Conservation (phyloP, 2,797 vertebrate genomes). For the Paedocypris micromegethes region DNA sequence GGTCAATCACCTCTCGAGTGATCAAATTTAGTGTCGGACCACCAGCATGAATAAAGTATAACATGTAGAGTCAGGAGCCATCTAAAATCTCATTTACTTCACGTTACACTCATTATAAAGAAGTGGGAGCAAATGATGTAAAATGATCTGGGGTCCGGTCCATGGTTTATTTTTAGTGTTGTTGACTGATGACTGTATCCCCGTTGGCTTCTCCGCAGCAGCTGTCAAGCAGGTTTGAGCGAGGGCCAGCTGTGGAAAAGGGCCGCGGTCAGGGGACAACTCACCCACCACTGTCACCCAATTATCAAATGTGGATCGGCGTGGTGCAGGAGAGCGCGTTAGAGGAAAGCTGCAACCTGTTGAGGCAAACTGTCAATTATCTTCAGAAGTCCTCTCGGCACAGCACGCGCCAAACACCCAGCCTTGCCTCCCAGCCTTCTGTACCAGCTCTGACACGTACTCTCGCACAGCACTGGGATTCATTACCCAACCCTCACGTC, state of each 20-base stretch:
- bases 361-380: slow-evolving; percentile 63
- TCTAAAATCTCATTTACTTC: no score
- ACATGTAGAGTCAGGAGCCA: no score
- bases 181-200: slow-evolving; percentile 58
- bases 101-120: no score
- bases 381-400: slow-evolving; percentile 52
- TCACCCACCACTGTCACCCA: slow-evolving; percentile 57
- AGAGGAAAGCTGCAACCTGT: slow-evolving; percentile 55
- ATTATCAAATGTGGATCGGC: slow-evolving; percentile 62
- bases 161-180: slow-evolving; percentile 60
- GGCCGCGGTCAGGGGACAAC: slow-evolving; percentile 52
- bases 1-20: no score
- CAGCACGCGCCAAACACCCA: slow-evolving; percentile 33
- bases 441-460: slow-evolving; percentile 5
- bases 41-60: no score
- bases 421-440: slow-evolving; percentile 22
- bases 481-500: slow-evolving; percentile 62
- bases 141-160: slow-evolving; percentile 21
- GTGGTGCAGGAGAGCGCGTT: slow-evolving; percentile 46
- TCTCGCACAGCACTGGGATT: slow-evolving; percentile 53
- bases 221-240: slow-evolving; percentile 58
- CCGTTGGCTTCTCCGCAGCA: slow-evolving; percentile 49
- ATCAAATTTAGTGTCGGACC: no score
- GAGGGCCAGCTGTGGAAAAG: slow-evolving; percentile 50
- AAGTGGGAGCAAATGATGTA: neutral